Percentiles rank a stretch among this genome's conserved stretches.
These are phyloP conservation scores for Hylaea fasciaria DNA, from an alignment of 2,888 invertebrate species.

Conservation along the genomic window DNA sequence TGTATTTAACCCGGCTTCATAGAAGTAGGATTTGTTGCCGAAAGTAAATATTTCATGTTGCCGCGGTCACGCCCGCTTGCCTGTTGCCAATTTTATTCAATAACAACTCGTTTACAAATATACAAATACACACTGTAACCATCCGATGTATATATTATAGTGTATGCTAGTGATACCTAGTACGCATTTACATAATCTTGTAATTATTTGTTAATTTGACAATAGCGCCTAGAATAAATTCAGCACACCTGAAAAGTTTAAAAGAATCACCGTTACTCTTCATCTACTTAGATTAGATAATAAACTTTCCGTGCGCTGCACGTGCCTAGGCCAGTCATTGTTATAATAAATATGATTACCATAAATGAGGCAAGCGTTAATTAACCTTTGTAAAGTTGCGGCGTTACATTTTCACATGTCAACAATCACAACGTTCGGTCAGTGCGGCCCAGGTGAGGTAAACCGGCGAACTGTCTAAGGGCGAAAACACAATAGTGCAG, in stretches of 20 bases:
- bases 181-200: not conserved
- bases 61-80: slow-evolving; percentile 56
- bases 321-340: too few species aligned
- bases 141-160: slow-evolving; percentile 11
- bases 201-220: not conserved
- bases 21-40: slow-evolving; percentile 61
- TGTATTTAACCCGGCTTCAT: slow-evolving; percentile 63
- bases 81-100: slow-evolving; percentile 49
- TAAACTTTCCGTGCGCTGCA: too few species aligned
- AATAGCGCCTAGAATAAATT: too few species aligned
- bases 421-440: slow-evolving; percentile 42
- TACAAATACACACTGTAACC: slow-evolving; percentile 16
- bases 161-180: slow-evolving; percentile 12
- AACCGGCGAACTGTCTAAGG: slow-evolving; percentile 17
- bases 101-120: slow-evolving; percentile 37
- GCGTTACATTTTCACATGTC: slow-evolving; percentile 28
- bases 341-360: not conserved
- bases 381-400: slow-evolving; percentile 7
- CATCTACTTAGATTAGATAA: too few species aligned
- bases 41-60: slow-evolving; percentile 67
- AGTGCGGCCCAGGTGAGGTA: slow-evolving; percentile 37
- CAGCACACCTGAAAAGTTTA: too few species aligned
- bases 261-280: too few species aligned
- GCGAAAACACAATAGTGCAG: too few species aligned
- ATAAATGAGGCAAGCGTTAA: slow-evolving; percentile 5